These are phyloP conservation scores for Gadus macrocephalus DNA, from an alignment of 2,113 vertebrate genomes.

Conservation along the genomic window DNA sequence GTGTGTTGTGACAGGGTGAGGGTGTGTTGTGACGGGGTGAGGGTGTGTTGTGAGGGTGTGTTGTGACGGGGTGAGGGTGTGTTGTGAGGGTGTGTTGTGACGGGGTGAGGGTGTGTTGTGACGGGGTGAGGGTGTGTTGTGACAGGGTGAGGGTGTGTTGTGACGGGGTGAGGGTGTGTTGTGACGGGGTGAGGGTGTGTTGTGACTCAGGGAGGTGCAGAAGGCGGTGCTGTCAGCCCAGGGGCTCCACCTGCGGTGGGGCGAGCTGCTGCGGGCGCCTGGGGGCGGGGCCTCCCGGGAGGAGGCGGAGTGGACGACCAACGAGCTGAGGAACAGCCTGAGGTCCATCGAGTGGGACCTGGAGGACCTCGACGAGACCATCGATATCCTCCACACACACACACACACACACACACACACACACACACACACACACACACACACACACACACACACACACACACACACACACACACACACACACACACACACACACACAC, in stretches of 20 bases:
- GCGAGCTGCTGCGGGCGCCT: constrained; percentile 83
- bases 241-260: constrained; percentile 94
- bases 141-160: background rate
- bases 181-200: no score
- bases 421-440: no score
- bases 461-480: no score
- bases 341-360: constrained; percentile 98
- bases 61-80: no score
- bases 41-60: no score
- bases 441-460: no score
- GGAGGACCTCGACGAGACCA: constrained; percentile 96
- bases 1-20: no score
- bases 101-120: no score
- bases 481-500: no score
- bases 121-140: background rate
- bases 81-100: no score
- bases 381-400: constrained; percentile 85
- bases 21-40: no score
- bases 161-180: background rate
- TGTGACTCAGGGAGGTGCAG: constrained; percentile 84
- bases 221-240: constrained; percentile 95
- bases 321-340: constrained; percentile 94
- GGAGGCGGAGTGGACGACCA: constrained; percentile 97
- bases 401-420: no score
- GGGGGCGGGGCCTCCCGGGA: constrained; percentile 82